phyloP scores from a whole-genome alignment of 2,797 vertebrate species.

The Hybognathus amarus region DNA sequence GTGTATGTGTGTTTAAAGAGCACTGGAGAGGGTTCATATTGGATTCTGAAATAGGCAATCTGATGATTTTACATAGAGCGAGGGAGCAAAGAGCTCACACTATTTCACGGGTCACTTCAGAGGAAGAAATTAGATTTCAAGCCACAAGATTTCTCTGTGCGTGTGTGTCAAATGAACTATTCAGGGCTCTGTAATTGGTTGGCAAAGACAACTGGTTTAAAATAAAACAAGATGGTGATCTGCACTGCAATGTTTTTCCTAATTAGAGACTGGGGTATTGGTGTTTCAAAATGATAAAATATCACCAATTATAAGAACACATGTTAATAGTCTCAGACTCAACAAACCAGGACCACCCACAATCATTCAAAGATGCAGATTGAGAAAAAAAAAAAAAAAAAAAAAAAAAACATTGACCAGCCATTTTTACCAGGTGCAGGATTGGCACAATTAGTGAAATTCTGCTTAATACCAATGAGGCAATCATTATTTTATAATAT shows the following conservation, averaged over 20 bases:
- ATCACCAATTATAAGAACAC: not conserved
- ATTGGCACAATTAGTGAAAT: not conserved
- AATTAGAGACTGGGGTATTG: slow-evolving; percentile 15
- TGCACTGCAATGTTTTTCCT: slow-evolving; percentile 11
- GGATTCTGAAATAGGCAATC: slow-evolving; percentile 74
- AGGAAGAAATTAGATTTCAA: slow-evolving; percentile 77
- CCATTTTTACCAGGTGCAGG: not conserved
- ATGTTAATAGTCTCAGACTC: not conserved
- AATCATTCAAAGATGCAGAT: not conserved
- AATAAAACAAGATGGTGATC: slow-evolving; percentile 20
- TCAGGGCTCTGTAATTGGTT: slow-evolving; percentile 24
- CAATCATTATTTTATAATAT: not conserved
- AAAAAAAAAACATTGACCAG: too few species aligned
- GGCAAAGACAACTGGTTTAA: slow-evolving; percentile 29
- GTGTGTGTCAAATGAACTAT: slow-evolving; percentile 12
- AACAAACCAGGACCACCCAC: slow-evolving; percentile 10
- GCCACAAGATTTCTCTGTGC: slow-evolving; percentile 61
- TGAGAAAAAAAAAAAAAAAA: too few species aligned
- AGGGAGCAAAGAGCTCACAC: slow-evolving; percentile 68
- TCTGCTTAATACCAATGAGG: not conserved
- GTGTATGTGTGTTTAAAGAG: slow-evolving; percentile 55
- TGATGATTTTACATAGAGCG: slow-evolving; percentile 74
- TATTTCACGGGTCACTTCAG: slow-evolving; percentile 80
- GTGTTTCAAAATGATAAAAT: slow-evolving; percentile 16
- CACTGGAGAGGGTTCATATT: slow-evolving; percentile 69